These are phyloP conservation scores for Diadophis punctatus DNA, from an alignment of 2,113 vertebrate genomes.

Conservation along the genomic window DNA sequence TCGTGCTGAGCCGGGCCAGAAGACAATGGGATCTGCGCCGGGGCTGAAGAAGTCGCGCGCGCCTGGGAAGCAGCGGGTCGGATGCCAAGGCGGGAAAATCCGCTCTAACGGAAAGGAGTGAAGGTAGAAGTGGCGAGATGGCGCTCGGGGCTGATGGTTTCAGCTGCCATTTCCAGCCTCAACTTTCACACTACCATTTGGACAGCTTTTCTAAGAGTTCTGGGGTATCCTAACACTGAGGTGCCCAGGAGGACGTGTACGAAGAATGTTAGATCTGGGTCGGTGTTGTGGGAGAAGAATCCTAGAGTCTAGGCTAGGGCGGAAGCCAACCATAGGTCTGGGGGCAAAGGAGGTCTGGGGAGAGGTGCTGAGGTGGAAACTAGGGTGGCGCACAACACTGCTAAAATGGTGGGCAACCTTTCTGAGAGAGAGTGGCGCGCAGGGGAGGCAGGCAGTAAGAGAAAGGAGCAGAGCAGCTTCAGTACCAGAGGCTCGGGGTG, in stretches of 20 bases:
- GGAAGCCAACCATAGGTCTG: background rate
- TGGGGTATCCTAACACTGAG: too few species aligned
- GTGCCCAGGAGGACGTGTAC: too few species aligned
- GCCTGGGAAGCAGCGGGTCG: background rate
- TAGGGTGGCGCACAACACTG: background rate
- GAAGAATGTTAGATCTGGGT: background rate
- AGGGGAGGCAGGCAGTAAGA: background rate
- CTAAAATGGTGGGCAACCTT: background rate
- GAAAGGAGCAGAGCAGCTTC: background rate
- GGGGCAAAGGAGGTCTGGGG: background rate
- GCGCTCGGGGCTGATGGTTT: background rate
- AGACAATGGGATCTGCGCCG: constrained; percentile 1
- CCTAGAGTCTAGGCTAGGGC: background rate
- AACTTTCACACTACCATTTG: background rate
- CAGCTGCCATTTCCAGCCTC: background rate
- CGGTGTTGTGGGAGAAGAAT: background rate
- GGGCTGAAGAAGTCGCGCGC: background rate
- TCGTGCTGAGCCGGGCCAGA: background rate
- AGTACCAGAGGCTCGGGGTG: background rate
- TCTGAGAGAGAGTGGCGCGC: background rate
- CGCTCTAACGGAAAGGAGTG: background rate
- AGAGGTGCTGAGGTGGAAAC: background rate
- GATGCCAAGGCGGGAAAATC: background rate
- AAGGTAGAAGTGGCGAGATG: background rate
- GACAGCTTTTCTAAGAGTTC: background rate